phyloP scores from a whole-genome alignment of 2,113 vertebrate species.

The Rattus rattus region DNA sequence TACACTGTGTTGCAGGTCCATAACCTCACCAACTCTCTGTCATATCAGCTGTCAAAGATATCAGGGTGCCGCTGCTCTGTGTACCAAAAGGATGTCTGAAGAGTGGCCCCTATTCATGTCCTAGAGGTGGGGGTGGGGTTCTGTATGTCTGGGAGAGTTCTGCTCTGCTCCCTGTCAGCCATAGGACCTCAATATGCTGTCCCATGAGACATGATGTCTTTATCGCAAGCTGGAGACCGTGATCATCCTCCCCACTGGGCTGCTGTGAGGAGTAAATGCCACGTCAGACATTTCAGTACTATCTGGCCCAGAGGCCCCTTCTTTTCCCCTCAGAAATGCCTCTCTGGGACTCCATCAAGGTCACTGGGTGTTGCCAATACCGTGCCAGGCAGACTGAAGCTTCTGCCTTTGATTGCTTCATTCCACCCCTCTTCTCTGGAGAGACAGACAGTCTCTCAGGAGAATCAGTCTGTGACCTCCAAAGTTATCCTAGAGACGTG shows the following conservation, averaged over 20 bases:
- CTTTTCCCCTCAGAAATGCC: background rate
- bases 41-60: too few relatives aligned
- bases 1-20: rapidly evolving
- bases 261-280: background rate
- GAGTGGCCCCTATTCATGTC: too few relatives aligned
- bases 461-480: background rate
- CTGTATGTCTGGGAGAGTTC: background rate
- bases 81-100: rapidly evolving
- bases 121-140: rapidly evolving
- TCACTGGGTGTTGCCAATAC: background rate
- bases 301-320: background rate
- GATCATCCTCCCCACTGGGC: background rate
- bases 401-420: background rate
- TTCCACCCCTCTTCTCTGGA: background rate
- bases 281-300: rapidly evolving
- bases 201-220: background rate
- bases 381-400: background rate
- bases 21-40: rapidly evolving
- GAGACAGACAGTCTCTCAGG: background rate
- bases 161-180: background rate
- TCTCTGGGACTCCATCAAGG: background rate
- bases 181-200: rapidly evolving
- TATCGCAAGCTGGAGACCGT: background rate
- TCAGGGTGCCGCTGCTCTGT: background rate
- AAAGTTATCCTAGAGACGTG: background rate